Evolutionary conservation across 2,113 vertebrate species (phyloP), one percentile per base, ranked within the genome.

Genomic region (Oryzias curvinotus): DNA sequence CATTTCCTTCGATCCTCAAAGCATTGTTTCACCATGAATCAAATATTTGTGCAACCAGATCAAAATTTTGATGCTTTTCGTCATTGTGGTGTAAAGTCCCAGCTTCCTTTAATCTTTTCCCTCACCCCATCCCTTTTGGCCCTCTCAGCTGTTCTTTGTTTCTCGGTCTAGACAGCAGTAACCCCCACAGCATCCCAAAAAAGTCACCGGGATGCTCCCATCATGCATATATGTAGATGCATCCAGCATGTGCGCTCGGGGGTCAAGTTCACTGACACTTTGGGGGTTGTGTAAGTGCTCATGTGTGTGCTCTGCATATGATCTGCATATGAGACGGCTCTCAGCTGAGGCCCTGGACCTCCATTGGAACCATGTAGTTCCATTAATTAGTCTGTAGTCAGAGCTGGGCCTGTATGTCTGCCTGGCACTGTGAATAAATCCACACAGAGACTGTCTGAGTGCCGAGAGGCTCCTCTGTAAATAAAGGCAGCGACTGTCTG

Each of bases 341-440:
- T 77, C 42, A 81, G 63, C 77, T 62, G 76, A 77, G 78, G 61
- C 76, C 77, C 60, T 55, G 14, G 57, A 42, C 26, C 56, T 68
- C 73, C 61, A 57, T 3, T 21, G 44, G 42, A 59, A 61, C 57
- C 52, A 56, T 56, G 63, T 73, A 66, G 75, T 76, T 66, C 73
- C 68, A 76, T 82, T 88, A 88, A 88, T 88, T 75, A 82, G 86
- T 85, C 84, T 85, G 73, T 83, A 83, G 74, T 73, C 48, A 61
- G 52, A 68, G 59, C 49, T 1, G 58, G 41, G 42, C 49, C 54
- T 64, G 28, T 68, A 52, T 58, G 74, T 82, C 65, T 77, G 83
- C 73, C 66, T 72, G n/a, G 36, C 73, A 6, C 43, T 17, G 71
- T 82, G 78, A 80, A 85, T 84, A 77, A 65, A 82, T 80, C 74